Evolutionary conservation across 1,140 invertebrate species (phyloP).

Genomic region (Bicyclus anynana): DNA sequence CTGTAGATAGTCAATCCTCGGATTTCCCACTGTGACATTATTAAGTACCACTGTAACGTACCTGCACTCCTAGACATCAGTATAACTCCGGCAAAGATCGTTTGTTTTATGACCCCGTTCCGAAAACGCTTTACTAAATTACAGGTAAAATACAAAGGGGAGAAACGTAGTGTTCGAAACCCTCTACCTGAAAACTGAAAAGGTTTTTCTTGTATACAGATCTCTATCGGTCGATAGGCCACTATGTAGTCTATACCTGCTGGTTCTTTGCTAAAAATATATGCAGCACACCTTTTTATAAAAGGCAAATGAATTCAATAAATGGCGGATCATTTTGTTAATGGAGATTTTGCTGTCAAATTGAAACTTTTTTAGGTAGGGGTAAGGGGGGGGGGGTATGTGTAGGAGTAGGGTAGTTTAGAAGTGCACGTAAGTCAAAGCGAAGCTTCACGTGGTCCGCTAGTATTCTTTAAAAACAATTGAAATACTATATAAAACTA

Average conservation of each 20-base stretch:
- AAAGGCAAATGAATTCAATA: too few species aligned
- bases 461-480: too few species aligned
- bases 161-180: conserved; percentile 23
- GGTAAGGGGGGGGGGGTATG: too few species aligned
- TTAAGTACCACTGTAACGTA: conserved; percentile 31
- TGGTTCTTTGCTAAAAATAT: not conserved
- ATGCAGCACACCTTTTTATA: not conserved
- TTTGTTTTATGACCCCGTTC: conserved; percentile 29
- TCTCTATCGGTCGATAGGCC: not conserved
- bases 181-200: conserved; percentile 17
- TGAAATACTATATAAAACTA: too few species aligned
- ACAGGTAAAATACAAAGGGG: conserved; percentile 28
- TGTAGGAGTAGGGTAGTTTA: too few species aligned
- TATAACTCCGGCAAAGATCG: conserved; percentile 28
- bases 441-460: too few species aligned
- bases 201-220: conserved; percentile 6
- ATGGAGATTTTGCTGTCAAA: too few species aligned
- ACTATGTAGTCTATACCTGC: not conserved
- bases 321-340: too few species aligned
- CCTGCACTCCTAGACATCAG: conserved; percentile 28
- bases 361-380: too few species aligned
- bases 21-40: conserved; percentile 31
- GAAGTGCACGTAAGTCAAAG: too few species aligned
- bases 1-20: conserved; percentile 27
- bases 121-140: conserved; percentile 29